These are phyloP conservation scores for Pteronura brasiliensis DNA, from an alignment of 2,113 vertebrate genomes.

Conservation along the genomic window DNA sequence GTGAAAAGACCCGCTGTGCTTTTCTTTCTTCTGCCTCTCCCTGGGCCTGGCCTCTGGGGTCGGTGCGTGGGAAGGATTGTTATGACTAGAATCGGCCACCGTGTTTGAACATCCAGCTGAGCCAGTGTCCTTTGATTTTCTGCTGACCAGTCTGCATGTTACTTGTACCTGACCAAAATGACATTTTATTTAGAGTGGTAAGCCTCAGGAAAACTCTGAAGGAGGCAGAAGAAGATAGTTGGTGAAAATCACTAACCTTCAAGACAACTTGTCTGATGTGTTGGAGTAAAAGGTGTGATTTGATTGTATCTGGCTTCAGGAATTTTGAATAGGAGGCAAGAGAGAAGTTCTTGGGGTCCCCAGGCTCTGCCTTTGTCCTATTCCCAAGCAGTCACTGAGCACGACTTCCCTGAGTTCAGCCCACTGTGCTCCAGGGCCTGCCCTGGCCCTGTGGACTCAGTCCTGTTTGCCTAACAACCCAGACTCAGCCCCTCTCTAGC, in stretches of 20 bases:
- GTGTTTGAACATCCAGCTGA: slow-evolving; percentile 26
- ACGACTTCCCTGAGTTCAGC: background rate
- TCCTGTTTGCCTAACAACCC: background rate
- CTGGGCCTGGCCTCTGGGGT: background rate
- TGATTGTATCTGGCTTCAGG: background rate
- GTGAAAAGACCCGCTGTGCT: background rate
- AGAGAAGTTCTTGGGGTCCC: background rate
- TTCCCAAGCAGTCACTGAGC: background rate
- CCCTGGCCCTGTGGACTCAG: background rate
- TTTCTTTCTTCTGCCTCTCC: background rate
- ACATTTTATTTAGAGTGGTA: background rate
- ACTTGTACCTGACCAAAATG: background rate
- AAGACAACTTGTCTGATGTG: background rate
- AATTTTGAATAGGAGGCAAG: background rate
- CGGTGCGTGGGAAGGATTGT: background rate
- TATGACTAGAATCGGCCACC: background rate
- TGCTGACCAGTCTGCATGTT: background rate
- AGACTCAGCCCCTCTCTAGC: background rate
- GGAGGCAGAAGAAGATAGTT: background rate
- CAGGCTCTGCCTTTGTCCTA: background rate
- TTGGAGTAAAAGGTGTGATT: background rate
- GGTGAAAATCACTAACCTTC: background rate
- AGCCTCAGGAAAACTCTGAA: background rate
- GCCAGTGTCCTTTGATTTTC: slow-evolving; percentile 32
- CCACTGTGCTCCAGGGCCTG: no score